These are phyloP conservation scores for Psilanteris sp. DNA, from an alignment of 1,140 invertebrate species.

Conservation along the genomic window DNA sequence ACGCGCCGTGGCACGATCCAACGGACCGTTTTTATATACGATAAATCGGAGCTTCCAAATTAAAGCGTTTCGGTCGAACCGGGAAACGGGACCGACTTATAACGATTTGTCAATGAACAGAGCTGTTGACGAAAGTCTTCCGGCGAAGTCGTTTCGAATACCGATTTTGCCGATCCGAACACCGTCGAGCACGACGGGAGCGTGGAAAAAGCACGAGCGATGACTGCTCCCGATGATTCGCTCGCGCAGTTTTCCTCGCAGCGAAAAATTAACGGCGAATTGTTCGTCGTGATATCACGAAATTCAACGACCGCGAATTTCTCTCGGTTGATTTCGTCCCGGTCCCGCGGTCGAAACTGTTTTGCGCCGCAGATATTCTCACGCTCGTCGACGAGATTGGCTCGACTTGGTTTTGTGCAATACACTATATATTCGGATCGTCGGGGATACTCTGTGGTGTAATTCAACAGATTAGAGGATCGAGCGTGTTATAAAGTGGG, in stretches of 20 bases:
- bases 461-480: no score
- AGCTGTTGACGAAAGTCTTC: not conserved
- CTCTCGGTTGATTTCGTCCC: constrained; percentile 19
- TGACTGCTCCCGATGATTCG: constrained; percentile 30
- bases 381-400: constrained; percentile 22
- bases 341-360: constrained; percentile 48
- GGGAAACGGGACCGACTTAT: no score
- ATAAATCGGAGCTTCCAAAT: no score
- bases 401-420: no score
- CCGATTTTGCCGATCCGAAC: constrained; percentile 33
- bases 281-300: constrained; percentile 32
- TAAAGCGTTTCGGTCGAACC: no score
- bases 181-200: constrained; percentile 42
- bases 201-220: constrained; percentile 50
- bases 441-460: no score
- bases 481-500: no score
- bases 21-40: no score
- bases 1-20: no score
- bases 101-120: not conserved
- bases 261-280: constrained; percentile 16
- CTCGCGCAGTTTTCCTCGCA: not conserved
- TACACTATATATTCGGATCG: no score
- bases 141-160: constrained; percentile 6
- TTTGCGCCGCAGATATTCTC: constrained; percentile 59
- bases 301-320: constrained; percentile 48